Evolutionary conservation across 2,797 vertebrate genomes (phyloP).

Genomic region (Gymnoscopelus braueri): DNA sequence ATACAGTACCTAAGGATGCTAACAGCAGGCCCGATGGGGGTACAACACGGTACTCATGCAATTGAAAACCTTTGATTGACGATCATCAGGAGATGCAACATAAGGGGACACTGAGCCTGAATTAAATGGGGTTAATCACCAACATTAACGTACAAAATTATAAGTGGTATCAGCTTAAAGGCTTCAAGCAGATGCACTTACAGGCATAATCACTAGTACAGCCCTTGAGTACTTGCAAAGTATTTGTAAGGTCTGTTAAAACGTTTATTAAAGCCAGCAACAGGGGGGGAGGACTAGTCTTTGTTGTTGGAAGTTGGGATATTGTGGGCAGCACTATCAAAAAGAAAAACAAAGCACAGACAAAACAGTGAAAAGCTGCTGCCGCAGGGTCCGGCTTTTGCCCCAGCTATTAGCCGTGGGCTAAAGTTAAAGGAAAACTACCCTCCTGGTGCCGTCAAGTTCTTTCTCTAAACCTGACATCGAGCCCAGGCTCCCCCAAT

Average conservation of each 20-base stretch:
- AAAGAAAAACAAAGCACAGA: conserved; percentile 39
- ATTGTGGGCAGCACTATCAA: conserved; percentile 31
- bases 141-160: conserved; percentile 16
- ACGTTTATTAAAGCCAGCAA: conserved; percentile 34
- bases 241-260: conserved; percentile 22
- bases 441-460: conserved; percentile 61
- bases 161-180: conserved; percentile 7
- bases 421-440: conserved; percentile 63
- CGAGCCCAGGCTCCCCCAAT: conserved; percentile 59
- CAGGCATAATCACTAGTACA: conserved; percentile 18
- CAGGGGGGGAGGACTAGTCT: conserved; percentile 18
- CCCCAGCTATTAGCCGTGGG: conserved; percentile 38
- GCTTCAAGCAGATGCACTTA: conserved; percentile 25
- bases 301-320: conserved; percentile 21
- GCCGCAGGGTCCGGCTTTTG: conserved; percentile 23
- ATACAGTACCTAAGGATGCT: neutral
- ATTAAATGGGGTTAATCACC: neutral
- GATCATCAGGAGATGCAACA: neutral
- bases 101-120: neutral
- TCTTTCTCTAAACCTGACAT: conserved; percentile 74
- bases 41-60: conserved; percentile 23
- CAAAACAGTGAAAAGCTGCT: conserved; percentile 36
- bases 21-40: neutral
- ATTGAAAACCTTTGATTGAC: neutral
- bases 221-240: conserved; percentile 9